These are phyloP conservation scores for Macroglossus sobrinus DNA, from an alignment of 2,113 vertebrate species.

Conservation along the genomic window DNA sequence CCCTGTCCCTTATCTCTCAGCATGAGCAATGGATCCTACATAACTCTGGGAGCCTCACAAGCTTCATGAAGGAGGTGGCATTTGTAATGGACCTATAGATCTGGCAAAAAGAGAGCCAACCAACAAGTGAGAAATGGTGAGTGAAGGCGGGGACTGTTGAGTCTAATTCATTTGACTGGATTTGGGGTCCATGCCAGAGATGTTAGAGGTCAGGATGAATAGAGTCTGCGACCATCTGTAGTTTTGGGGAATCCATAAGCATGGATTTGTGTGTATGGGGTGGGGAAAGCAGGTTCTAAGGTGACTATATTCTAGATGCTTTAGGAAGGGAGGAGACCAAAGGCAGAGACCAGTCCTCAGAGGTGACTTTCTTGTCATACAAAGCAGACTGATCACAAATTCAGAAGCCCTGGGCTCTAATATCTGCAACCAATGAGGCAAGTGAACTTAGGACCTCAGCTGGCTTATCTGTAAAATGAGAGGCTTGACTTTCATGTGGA, in stretches of 20 bases:
- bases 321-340: not conserved
- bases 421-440: not conserved
- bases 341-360: not conserved
- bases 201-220: not conserved
- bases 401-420: not conserved
- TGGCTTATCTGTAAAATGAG: conserved; percentile 2
- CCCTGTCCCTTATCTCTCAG: not conserved
- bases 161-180: not conserved
- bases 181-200: not conserved
- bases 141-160: not conserved
- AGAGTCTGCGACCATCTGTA: not conserved
- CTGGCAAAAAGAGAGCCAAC: not conserved
- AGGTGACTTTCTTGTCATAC: not conserved
- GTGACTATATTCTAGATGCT: not conserved
- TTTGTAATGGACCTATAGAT: not conserved
- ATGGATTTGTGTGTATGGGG: not conserved
- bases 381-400: not conserved
- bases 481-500: not conserved
- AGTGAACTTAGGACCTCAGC: not conserved
- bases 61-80: not conserved
- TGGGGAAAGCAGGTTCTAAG: not conserved
- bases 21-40: not conserved
- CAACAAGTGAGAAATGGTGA: not conserved
- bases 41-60: not conserved
- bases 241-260: not conserved